Evolutionary conservation across 2,113 vertebrate genomes (phyloP).

Genomic region (Fregata magnificens): DNA sequence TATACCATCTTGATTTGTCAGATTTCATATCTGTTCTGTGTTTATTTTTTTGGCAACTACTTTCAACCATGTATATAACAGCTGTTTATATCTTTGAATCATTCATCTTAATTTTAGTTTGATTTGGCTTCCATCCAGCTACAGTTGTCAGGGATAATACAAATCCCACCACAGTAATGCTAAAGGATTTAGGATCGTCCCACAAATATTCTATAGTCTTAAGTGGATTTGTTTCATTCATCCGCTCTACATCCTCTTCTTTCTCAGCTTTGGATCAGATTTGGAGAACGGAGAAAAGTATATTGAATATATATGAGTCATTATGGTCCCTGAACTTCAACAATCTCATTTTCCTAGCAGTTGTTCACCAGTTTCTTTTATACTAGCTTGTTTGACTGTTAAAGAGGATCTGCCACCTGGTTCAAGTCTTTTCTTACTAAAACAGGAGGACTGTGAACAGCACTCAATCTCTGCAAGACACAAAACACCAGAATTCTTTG

Average conservation of each 20-base stretch:
- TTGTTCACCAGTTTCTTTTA: background rate
- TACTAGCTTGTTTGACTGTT: background rate
- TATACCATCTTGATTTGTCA: background rate
- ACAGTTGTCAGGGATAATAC: background rate
- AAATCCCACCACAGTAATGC: background rate
- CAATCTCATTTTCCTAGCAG: background rate
- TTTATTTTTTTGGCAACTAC: background rate
- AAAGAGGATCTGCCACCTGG: background rate
- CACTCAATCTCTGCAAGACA: background rate
- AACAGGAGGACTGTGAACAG: background rate
- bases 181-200: background rate
- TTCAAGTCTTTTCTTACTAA: background rate
- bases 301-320: background rate
- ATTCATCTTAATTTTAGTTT: slow-evolving; percentile 12
- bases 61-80: background rate
- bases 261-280: background rate
- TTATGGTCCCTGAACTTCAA: background rate
- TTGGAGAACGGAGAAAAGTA: background rate
- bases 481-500: background rate
- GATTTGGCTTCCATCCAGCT: slow-evolving; percentile 28
- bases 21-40: background rate
- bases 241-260: background rate
- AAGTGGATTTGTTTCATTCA: slow-evolving; percentile 38
- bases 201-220: background rate
- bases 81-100: background rate